Evolutionary conservation across 2,888 invertebrate species (phyloP), one percentile per base, ranked within the genome.

Genomic region (Adelognathus sp.): DNA sequence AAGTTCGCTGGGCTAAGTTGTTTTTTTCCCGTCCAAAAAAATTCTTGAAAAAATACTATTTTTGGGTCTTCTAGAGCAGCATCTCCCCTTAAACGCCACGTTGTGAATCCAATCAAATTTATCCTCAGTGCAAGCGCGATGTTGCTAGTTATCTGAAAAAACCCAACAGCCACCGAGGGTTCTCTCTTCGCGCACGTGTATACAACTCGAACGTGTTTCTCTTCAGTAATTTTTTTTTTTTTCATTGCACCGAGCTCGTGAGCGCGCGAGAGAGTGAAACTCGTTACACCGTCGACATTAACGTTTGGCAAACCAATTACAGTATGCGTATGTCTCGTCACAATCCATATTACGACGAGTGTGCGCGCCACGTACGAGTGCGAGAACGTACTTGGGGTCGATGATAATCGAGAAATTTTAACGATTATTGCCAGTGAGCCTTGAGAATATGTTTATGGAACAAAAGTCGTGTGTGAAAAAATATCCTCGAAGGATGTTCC

Each of bases 181-280:
- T 31, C 21, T 44, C 41, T 58, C 41, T 11, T 21, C 56, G 41
- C 41, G 44, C 67, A 14, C 56, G 69, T 18, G 44, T 31, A 31
- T 5, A 46, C 44, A n/a, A n/a, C 31, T 50, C 31, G 44, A 69
- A 33, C 44, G 39, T 70, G n/a, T 69, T 70, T 70, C 70, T 60
- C 50, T 70, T 46, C 60, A 39, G 36, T 50, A 60, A 70, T 70
- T 70, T 61, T 70, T 70, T 70, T 70, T 50, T 60, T 70, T 70
- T 50, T 60, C 61, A 70, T 60, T 61, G 33, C 64, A 4, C 21
- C 24, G 21, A 24, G 18, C 46, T 18, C 24, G 46, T n/a, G 24
- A 50, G 46, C 1, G 46, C n/a, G 46, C 1, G 46, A 39, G 39
- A 39, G 39, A 36, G 18, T n/a, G 29, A 60, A 60, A 46, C 44